These are phyloP conservation scores for Branchinecta sandiegonensis DNA, from an alignment of 2,888 invertebrate genomes.

Conservation along the genomic window DNA sequence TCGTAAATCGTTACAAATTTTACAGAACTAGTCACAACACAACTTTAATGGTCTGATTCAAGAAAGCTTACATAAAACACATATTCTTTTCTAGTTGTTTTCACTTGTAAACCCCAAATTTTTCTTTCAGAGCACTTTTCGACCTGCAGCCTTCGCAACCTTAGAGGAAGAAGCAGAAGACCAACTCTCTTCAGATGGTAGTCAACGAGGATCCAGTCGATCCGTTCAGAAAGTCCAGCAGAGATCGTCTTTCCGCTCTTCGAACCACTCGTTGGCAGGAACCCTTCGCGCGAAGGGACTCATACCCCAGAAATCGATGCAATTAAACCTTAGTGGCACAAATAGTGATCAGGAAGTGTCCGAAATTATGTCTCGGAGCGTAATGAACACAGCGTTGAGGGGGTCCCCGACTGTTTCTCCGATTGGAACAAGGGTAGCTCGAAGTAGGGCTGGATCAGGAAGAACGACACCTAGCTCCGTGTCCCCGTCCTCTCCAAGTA, in stretches of 20 bases:
- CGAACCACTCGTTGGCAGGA: constrained; percentile 21
- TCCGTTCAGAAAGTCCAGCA: background rate
- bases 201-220: constrained; percentile 19
- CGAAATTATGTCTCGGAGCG: background rate
- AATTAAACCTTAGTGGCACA: background rate
- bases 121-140: constrained; percentile 27
- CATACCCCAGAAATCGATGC: constrained; percentile 16
- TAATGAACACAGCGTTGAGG: background rate
- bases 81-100: background rate
- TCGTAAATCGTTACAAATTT: too few relatives aligned
- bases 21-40: too few relatives aligned
- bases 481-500: constrained; percentile 21
- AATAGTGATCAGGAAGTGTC: constrained; percentile 11
- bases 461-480: constrained; percentile 19
- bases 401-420: constrained; percentile 3
- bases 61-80: background rate
- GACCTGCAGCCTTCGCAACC: constrained; percentile 74
- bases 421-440: background rate
- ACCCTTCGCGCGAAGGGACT: constrained; percentile 20
- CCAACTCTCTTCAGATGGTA: constrained; percentile 32
- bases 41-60: too few relatives aligned
- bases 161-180: constrained; percentile 86
- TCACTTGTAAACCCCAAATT: background rate
- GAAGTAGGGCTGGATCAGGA: constrained; percentile 19
- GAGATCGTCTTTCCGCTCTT: constrained; percentile 4